Percentiles rank a stretch among this genome's conserved stretches.
Conservation (phyloP, 2,888 invertebrate genomes). For the Yponomeuta evonymella region DNA sequence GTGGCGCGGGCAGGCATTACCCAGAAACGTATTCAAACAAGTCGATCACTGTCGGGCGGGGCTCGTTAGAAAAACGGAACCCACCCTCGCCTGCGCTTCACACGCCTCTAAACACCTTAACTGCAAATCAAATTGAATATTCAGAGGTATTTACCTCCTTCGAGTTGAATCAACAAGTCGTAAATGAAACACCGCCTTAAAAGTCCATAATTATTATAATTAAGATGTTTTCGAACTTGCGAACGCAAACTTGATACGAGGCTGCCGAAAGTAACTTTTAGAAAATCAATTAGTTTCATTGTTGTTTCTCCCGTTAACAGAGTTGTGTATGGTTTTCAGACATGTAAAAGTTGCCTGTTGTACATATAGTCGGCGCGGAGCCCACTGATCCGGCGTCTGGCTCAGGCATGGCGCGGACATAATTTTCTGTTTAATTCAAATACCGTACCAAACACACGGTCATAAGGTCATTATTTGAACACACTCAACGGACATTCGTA, state of each 20-base stretch:
- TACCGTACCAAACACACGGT: too few species aligned
- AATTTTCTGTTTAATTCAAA: too few species aligned
- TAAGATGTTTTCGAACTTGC: slow-evolving; percentile 14
- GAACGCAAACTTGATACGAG: slow-evolving; percentile 19
- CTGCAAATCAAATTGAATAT: background rate
- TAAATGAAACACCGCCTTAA: background rate
- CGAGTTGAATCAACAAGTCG: slow-evolving; percentile 4
- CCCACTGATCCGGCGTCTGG: too few species aligned
- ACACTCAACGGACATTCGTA: too few species aligned
- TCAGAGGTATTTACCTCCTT: slow-evolving; percentile 4
- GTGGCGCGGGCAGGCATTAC: background rate
- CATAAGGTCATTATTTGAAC: too few species aligned
- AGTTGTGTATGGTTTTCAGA: slow-evolving; percentile 26
- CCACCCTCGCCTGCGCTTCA: slow-evolving; percentile 1
- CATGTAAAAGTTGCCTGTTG: slow-evolving; percentile 21
- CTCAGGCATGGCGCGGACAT: too few species aligned
- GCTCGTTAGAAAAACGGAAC: slow-evolving; percentile 15
- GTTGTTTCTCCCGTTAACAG: slow-evolving; percentile 24
- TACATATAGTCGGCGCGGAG: background rate
- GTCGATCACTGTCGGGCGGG: background rate
- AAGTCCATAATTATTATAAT: slow-evolving; percentile 12
- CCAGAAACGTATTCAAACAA: background rate
- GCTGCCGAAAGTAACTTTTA: slow-evolving; percentile 24
- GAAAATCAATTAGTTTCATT: slow-evolving; percentile 31
- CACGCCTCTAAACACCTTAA: background rate